Evolutionary conservation across 2,797 vertebrate species (phyloP).

Genomic region (Garrulus glandarius): DNA sequence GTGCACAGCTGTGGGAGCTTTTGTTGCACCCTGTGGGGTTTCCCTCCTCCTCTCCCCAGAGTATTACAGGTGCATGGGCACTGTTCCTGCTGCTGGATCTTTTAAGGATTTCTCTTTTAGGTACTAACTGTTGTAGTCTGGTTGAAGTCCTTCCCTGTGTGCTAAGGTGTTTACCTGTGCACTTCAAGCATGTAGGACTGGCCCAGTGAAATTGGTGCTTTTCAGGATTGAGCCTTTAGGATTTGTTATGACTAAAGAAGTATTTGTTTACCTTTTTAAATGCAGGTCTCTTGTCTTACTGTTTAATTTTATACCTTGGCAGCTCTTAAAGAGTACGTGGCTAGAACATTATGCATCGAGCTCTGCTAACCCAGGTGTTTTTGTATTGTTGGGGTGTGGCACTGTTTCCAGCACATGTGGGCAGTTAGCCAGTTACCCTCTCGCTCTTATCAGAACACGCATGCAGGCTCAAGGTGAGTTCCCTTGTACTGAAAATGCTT

Average conservation of each 20-base stretch:
- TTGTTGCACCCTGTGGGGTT: neutral
- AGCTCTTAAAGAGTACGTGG: conserved; percentile 91
- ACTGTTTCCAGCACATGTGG: conserved; percentile 91
- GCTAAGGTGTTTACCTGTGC: neutral
- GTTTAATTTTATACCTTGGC: neutral
- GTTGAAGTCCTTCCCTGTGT: neutral
- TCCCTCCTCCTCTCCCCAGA: neutral
- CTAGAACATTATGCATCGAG: conserved; percentile 87
- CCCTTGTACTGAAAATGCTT: neutral
- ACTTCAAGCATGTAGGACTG: neutral
- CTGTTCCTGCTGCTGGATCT: neutral
- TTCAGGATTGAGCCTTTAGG: neutral
- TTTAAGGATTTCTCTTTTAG: neutral
- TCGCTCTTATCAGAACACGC: conserved; percentile 89
- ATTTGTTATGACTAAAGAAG: neutral
- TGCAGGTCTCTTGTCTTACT: neutral
- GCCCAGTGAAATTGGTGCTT: neutral
- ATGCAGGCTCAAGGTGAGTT: conserved; percentile 93
- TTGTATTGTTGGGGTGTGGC: conserved; percentile 88
- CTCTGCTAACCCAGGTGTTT: conserved; percentile 87
- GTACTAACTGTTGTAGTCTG: neutral
- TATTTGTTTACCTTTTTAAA: neutral
- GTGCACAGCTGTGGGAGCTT: neutral
- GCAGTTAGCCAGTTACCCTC: conserved; percentile 90
- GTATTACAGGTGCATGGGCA: neutral